A percentile compares a stretch with the other conserved stretches of the same genome.
Conservation (phyloP, 2,797 vertebrate genomes). For the Sebastes matsubarae region DNA sequence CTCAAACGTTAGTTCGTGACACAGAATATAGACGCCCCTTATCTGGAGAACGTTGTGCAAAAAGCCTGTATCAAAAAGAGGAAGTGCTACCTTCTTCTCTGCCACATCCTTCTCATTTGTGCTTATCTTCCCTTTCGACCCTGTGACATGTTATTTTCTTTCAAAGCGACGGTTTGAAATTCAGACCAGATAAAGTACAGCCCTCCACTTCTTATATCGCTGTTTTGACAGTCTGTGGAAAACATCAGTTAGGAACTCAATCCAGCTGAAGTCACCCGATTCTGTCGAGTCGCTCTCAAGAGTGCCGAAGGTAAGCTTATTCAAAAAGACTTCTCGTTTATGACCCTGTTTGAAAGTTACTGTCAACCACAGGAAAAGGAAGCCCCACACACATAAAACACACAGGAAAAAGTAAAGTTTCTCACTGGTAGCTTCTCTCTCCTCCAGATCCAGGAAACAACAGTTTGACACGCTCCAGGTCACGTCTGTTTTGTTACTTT, state of each 20-base stretch:
- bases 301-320: conserved; percentile 73
- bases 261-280: conserved; percentile 42
- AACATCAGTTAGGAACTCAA: conserved; percentile 47
- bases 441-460: conserved; percentile 52
- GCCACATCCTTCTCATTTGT: conserved; percentile 71
- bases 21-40: conserved; percentile 21
- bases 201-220: conserved; percentile 10
- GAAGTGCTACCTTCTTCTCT: conserved; percentile 68
- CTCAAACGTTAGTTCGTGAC: conserved; percentile 25
- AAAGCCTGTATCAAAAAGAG: conserved; percentile 58
- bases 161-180: conserved; percentile 29
- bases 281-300: conserved; percentile 27
- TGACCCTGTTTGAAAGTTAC: conserved; percentile 68
- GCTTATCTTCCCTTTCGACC: conserved; percentile 47
- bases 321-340: conserved; percentile 52
- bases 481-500: conserved; percentile 27
- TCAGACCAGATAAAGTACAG: conserved; percentile 17
- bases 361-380: conserved; percentile 74
- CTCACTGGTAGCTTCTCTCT: conserved; percentile 20
- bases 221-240: conserved; percentile 46
- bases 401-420: conserved; percentile 29
- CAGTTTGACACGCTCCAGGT: conserved; percentile 50
- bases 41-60: conserved; percentile 28
- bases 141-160: conserved; percentile 39
- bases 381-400: conserved; percentile 45